phyloP scores from a whole-genome alignment of 2,888 invertebrate genomes.

The Drosophila niveifrons region DNA sequence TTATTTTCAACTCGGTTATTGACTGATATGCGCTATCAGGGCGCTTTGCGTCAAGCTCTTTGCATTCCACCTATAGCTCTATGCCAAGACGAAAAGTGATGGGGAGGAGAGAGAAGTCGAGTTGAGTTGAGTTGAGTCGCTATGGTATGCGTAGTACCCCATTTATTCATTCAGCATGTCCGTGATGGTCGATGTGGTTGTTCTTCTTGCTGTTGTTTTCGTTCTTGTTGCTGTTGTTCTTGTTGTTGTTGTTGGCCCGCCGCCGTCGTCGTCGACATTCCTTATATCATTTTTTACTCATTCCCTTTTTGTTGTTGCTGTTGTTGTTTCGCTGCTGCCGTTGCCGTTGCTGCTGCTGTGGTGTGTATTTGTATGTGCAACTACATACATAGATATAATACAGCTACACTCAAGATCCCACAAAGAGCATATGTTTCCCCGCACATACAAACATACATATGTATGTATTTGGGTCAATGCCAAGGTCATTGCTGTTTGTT shows the following conservation, averaged over 20 bases:
- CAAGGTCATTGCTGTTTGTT: constrained; percentile 60
- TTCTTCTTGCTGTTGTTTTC: constrained; percentile 12
- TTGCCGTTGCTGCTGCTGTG: constrained; percentile 18
- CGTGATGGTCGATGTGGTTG: constrained; percentile 44
- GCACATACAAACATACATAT: constrained; percentile 43
- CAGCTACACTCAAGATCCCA: constrained; percentile 68
- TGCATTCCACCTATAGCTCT: constrained; percentile 7
- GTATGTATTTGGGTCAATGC: constrained; percentile 65
- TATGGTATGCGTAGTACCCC: constrained; percentile 51
- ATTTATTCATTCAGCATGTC: constrained; percentile 72
- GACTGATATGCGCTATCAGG: constrained; percentile 48
- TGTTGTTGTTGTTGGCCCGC: constrained; percentile 17
- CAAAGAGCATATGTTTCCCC: constrained; percentile 65
- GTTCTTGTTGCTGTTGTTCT: constrained; percentile 5
- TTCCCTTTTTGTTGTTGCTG: constrained; percentile 60
- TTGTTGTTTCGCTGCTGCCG: constrained; percentile 9
- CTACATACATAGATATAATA: constrained; percentile 57
- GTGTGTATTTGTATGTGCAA: constrained; percentile 40
- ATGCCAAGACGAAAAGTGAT: not conserved
- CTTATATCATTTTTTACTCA: constrained; percentile 58
- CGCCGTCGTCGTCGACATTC: constrained; percentile 51
- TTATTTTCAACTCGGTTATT: constrained; percentile 18
- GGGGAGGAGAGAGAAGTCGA: constrained; percentile 17
- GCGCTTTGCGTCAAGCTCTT: constrained; percentile 10
- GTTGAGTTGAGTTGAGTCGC: constrained; percentile 5